A percentile compares a stretch with the other conserved stretches of the same genome.
Evolutionary conservation across 2,888 invertebrate genomes (phyloP).

Genomic region (Eilema caniola): DNA sequence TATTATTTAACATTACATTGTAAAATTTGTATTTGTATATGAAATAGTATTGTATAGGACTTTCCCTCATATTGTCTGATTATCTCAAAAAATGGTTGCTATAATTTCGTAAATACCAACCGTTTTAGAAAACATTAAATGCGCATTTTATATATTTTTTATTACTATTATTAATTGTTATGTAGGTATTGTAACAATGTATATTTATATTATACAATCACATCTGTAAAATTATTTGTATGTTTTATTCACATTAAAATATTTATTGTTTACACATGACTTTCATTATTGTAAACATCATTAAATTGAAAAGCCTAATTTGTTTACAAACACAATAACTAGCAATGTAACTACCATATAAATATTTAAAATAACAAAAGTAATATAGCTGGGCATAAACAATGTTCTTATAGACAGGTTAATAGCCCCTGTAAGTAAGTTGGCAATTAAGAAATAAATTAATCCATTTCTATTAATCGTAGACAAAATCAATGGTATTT

Average conservation of each 20-base stretch:
- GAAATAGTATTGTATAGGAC: background rate
- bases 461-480: slow-evolving; percentile 94
- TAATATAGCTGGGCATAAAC: slow-evolving; percentile 67
- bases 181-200: background rate
- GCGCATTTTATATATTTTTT: no score
- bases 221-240: slow-evolving; percentile 2
- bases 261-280: slow-evolving; percentile 27
- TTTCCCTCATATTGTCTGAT: background rate
- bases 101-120: background rate
- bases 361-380: slow-evolving; percentile 84
- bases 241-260: slow-evolving; percentile 5
- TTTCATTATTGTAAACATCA: slow-evolving; percentile 20
- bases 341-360: slow-evolving; percentile 84
- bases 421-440: slow-evolving; percentile 93
- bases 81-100: background rate
- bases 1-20: background rate
- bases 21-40: no score
- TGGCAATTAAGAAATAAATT: slow-evolving; percentile 93
- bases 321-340: slow-evolving; percentile 71
- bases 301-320: slow-evolving; percentile 79
- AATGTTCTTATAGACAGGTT: slow-evolving; percentile 91
- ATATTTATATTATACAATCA: background rate
- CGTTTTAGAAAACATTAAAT: background rate
- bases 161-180: background rate
- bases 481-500: slow-evolving; percentile 87